Percentiles rank a stretch among this genome's conserved stretches.
phyloP scores from a whole-genome alignment of 2,888 invertebrate species.

The Leptopilina syphax region DNA sequence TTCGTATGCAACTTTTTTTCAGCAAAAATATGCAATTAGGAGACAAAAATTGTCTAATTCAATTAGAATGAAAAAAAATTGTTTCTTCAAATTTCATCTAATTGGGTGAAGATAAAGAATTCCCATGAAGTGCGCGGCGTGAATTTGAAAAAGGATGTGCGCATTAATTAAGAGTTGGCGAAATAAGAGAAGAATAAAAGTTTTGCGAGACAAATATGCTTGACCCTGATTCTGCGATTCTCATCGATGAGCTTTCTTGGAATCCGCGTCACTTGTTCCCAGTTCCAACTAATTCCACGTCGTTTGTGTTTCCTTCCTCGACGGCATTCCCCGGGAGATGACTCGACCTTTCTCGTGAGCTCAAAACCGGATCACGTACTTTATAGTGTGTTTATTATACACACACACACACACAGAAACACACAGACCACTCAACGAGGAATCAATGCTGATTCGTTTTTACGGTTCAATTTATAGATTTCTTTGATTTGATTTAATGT shows the following conservation, averaged over 20 bases:
- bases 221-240: slow-evolving; percentile 44
- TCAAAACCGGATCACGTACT: slow-evolving; percentile 46
- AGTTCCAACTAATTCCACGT: slow-evolving; percentile 50
- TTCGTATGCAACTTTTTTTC: too few species aligned
- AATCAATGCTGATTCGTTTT: slow-evolving; percentile 15
- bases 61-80: too few species aligned
- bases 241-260: slow-evolving; percentile 50
- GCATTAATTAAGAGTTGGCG: slow-evolving; percentile 21
- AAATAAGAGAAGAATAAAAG: neutral
- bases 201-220: slow-evolving; percentile 20
- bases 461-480: slow-evolving; percentile 4
- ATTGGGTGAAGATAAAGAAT: too few species aligned
- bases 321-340: slow-evolving; percentile 65
- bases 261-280: slow-evolving; percentile 57
- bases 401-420: neutral
- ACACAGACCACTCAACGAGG: neutral
- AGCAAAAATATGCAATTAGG: too few species aligned
- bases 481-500: slow-evolving; percentile 11
- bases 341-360: slow-evolving; percentile 55
- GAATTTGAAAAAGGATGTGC: too few species aligned
- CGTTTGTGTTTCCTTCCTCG: slow-evolving; percentile 64
- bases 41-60: too few species aligned
- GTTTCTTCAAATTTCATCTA: too few species aligned
- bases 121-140: too few species aligned
- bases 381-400: slow-evolving; percentile 44